Conservation (phyloP, 2,113 vertebrate species). For the Seriola dumerili region DNA sequence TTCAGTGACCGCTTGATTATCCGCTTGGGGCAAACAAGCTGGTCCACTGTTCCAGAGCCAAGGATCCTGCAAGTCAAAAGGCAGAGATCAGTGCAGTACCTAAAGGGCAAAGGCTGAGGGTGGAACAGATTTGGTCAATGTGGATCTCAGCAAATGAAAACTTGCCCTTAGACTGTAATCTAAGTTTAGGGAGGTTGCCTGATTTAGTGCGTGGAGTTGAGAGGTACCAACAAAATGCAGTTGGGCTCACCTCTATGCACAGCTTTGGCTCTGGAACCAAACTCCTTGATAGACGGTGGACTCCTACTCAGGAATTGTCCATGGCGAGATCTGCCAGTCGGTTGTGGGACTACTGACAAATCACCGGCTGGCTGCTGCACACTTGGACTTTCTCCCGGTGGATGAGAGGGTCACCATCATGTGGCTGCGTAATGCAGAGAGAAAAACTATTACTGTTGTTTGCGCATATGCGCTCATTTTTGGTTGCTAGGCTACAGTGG, state of each 20-base stretch:
- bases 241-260: conserved; percentile 46
- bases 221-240: conserved; percentile 47
- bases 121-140: neutral
- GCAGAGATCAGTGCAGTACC: conserved; percentile 13
- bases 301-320: conserved; percentile 47
- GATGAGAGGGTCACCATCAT: conserved; percentile 47
- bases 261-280: conserved; percentile 40
- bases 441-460: conserved; percentile 46
- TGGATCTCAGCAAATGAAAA: neutral
- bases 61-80: conserved; percentile 20
- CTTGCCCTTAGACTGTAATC: neutral
- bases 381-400: conserved; percentile 46
- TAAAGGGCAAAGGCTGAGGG: neutral
- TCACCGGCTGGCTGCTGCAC: conserved; percentile 49
- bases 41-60: conserved; percentile 44
- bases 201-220: conserved; percentile 31
- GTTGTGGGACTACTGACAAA: conserved; percentile 56
- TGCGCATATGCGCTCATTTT: neutral
- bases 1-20: neutral
- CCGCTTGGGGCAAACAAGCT: neutral
- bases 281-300: conserved; percentile 43
- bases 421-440: conserved; percentile 39
- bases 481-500: conserved; percentile 2
- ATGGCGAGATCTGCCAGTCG: conserved; percentile 34
- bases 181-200: conserved; percentile 8